Evolutionary conservation across 1,140 invertebrate genomes (phyloP).

Genomic region (Eulimnadia texana): DNA sequence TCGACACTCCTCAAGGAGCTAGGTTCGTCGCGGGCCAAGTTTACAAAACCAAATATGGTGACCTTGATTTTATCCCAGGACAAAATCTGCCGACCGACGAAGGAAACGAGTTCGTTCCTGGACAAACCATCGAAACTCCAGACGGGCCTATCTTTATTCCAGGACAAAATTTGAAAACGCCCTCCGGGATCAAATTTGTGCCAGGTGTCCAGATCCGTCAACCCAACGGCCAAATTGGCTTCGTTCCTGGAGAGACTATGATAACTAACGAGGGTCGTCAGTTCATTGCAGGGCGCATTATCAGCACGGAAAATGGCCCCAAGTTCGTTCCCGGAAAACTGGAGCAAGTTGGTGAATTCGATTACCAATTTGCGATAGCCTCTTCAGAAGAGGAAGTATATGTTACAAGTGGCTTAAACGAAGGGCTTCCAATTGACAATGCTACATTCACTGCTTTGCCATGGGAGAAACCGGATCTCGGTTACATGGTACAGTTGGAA

Average conservation of each 20-base stretch:
- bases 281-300: slow-evolving; percentile 32
- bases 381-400: slow-evolving; percentile 39
- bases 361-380: slow-evolving; percentile 41
- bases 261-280: neutral
- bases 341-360: slow-evolving; percentile 19
- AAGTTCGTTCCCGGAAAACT: slow-evolving; percentile 22
- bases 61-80: slow-evolving; percentile 20
- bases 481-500: slow-evolving; percentile 48
- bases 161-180: slow-evolving; percentile 29
- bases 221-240: slow-evolving; percentile 12
- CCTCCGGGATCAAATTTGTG: slow-evolving; percentile 41
- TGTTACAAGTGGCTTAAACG: slow-evolving; percentile 34
- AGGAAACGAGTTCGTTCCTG: slow-evolving; percentile 42
- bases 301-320: slow-evolving; percentile 39
- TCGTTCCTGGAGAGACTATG: slow-evolving; percentile 17
- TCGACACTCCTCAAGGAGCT: slow-evolving; percentile 47
- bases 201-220: slow-evolving; percentile 15
- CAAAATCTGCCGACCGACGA: slow-evolving; percentile 17
- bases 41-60: slow-evolving; percentile 15
- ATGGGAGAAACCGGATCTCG: slow-evolving; percentile 26
- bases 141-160: slow-evolving; percentile 49
- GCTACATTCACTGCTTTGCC: slow-evolving; percentile 10
- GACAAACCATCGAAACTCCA: slow-evolving; percentile 51
- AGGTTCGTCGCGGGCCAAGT: slow-evolving; percentile 47
- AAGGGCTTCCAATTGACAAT: slow-evolving; percentile 37